Conservation (phyloP, 2,113 vertebrate genomes). For the Colinus virginianus region DNA sequence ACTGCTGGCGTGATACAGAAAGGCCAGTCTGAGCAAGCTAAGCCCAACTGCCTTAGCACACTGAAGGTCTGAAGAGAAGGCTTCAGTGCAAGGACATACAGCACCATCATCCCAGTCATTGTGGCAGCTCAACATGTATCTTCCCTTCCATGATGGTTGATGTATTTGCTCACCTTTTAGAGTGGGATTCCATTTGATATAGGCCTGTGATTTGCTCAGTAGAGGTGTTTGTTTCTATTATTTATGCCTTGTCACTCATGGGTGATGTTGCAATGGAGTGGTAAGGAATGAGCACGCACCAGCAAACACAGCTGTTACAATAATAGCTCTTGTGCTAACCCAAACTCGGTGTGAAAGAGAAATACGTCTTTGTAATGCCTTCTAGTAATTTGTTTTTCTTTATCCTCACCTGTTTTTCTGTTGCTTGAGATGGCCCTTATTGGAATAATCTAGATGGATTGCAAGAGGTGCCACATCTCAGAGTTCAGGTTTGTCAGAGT, state of each 20-base stretch:
- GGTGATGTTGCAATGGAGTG: neutral
- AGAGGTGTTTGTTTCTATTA: neutral
- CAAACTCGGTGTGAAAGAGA: neutral
- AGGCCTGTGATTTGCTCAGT: neutral
- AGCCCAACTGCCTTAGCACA: neutral
- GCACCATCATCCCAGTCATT: neutral
- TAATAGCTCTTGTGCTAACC: neutral
- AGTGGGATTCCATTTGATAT: neutral
- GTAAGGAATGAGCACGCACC: neutral
- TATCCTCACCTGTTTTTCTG: neutral
- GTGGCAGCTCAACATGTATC: neutral
- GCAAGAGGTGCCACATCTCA: constrained; percentile 16
- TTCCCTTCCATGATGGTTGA: neutral
- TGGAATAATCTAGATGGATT: neutral
- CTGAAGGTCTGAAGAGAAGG: neutral
- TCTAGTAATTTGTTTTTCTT: neutral
- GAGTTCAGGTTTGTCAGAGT: constrained; percentile 41
- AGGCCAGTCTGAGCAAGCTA: neutral
- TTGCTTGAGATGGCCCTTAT: neutral
- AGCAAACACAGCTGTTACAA: neutral
- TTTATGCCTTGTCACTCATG: neutral
- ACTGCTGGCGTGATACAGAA: neutral
- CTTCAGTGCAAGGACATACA: neutral
- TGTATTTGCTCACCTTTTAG: neutral
- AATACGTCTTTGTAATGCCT: neutral